Evolutionary conservation across 2,113 vertebrate species (phyloP), one percentile per base, ranked within the genome.

Genomic region (Sinocyclocheilus anophthalmus): DNA sequence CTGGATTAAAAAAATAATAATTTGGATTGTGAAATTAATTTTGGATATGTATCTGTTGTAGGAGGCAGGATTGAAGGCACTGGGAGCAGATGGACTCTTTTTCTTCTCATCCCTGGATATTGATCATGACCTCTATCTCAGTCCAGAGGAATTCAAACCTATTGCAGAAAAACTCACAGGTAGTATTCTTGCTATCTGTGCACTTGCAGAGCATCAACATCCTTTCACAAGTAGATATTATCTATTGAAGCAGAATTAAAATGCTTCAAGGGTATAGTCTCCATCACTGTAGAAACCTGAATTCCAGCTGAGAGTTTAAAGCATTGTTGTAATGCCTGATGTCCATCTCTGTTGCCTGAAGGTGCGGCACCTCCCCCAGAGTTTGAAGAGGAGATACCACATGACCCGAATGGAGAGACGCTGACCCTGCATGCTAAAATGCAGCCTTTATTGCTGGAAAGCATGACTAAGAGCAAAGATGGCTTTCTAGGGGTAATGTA

Each of bases 381-480:
- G 67, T 92, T 91, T 76, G 95, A 96, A 20, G 94, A 96, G 84
- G 94, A 95, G 37, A 90, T 89, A 61, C 84, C 69, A 76, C 81
- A 85, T 0, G 96, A 97, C 75, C 95, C 96, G 0, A 92, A 93
- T 0, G 97, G 96, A 81, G 98, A 99, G 93, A 96, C 93, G 0
- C 89, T 99, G 83, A 95, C 95, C 0, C 0, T 99, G 3, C 91
- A 95, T 88, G 96, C 98, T 22, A 95, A 90, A 87, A 97, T 99
- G 96, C 96, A 98, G 94, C 97, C 98, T 13, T 91, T 99, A 89
- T 85, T 95, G 72, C 94, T 97, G 1, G 96, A 99, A 85, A 96
- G 97, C 0, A 99, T 99, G 98, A 99, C 97, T 0, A 99, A 99
- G 92, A 99, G 98, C 96, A 98, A 97, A 89, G 97, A 99, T 0